Evolutionary conservation across 1,140 invertebrate species (phyloP).

Genomic region (Drosophila pandora): DNA sequence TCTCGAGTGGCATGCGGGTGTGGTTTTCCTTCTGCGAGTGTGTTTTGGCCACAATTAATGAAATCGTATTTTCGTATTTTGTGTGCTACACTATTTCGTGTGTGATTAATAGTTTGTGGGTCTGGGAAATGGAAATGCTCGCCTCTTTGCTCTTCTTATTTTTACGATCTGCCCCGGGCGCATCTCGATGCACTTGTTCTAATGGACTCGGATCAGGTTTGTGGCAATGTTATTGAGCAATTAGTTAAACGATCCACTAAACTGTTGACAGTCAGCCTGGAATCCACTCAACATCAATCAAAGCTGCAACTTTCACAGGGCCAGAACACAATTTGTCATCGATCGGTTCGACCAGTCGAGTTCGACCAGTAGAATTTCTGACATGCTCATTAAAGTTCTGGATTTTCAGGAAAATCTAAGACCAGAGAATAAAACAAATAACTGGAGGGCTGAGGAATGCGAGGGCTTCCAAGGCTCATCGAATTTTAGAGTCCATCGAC

Average conservation of each 20-base stretch:
- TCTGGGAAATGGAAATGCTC: conserved; percentile 49
- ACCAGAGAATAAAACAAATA: conserved; percentile 60
- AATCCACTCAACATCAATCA: conserved; percentile 54
- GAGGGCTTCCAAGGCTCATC: conserved; percentile 46
- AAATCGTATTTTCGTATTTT: conserved; percentile 69
- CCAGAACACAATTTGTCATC: conserved; percentile 68
- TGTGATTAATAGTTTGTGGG: conserved; percentile 60
- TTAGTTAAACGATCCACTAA: conserved; percentile 67
- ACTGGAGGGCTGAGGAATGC: conserved; percentile 62
- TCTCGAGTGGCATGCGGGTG: conserved; percentile 77
- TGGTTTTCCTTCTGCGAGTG: conserved; percentile 67
- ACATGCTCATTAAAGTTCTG: conserved; percentile 66
- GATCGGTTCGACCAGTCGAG: conserved; percentile 2
- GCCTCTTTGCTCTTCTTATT: conserved; percentile 10
- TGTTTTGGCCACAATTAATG: conserved; percentile 76
- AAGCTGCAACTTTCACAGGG: conserved; percentile 63
- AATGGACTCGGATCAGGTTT: conserved; percentile 39
- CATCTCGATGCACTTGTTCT: conserved; percentile 72
- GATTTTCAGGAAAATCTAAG: conserved; percentile 15
- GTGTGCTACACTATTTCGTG: conserved; percentile 25
- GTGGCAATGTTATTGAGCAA: conserved; percentile 68
- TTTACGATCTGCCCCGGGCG: conserved; percentile 30
- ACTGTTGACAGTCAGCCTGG: conserved; percentile 67
- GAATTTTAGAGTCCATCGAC: conserved; percentile 8
- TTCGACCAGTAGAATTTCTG: conserved; percentile 75